Percentiles rank a stretch among this genome's conserved stretches.
phyloP scores from a whole-genome alignment of 1,140 invertebrate species.

The Trichonephila clavata region DNA sequence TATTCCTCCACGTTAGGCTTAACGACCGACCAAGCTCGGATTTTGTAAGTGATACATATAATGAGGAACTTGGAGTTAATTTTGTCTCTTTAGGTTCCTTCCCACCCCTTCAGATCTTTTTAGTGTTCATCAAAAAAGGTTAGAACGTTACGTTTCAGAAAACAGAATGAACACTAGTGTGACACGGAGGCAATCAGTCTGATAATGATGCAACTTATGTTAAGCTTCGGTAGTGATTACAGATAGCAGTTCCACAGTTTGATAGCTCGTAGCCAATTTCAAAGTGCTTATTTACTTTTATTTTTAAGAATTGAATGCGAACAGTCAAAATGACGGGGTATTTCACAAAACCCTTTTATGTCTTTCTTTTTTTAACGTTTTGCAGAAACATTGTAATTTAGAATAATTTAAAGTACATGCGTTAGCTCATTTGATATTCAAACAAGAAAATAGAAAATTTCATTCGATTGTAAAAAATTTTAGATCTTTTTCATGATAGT shows the following conservation, averaged over 20 bases:
- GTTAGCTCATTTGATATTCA: neutral
- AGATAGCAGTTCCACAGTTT: neutral
- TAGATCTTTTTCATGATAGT: no score
- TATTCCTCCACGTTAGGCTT: neutral
- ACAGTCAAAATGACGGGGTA: neutral
- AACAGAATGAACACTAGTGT: neutral
- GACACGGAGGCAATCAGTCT: neutral
- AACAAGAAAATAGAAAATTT: neutral
- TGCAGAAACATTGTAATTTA: neutral
- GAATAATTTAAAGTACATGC: no score
- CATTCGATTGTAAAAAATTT: no score
- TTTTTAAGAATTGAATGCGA: neutral
- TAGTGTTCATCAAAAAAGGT: neutral
- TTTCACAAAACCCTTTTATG: neutral
- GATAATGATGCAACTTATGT: neutral
- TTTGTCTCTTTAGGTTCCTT: neutral
- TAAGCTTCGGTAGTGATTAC: neutral
- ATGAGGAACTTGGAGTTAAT: neutral
- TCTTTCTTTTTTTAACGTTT: neutral
- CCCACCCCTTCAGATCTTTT: neutral
- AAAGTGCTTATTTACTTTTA: no score
- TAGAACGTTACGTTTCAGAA: neutral
- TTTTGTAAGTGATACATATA: constrained; percentile 3
- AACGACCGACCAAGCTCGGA: neutral
- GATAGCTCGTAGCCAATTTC: neutral